Percentiles rank a stretch among this genome's conserved stretches.
Conservation (phyloP, 2,888 invertebrate species). For the Phlogophora meticulosa region DNA sequence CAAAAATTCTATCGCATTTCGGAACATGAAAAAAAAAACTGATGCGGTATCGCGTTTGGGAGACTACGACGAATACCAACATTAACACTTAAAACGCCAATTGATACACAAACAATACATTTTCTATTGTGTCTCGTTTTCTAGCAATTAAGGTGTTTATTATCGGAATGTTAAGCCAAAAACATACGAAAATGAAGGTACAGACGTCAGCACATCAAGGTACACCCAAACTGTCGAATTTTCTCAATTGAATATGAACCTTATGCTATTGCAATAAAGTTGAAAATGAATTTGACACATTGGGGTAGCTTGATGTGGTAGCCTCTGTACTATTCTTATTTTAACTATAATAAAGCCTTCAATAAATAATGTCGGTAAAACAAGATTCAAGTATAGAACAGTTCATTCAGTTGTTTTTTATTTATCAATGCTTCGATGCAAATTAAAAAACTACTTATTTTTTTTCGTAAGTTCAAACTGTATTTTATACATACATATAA, state of each 20-base stretch:
- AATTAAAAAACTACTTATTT: neutral
- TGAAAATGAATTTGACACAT: no score
- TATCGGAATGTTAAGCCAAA: neutral
- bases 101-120: no score
- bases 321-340: no score
- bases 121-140: no score
- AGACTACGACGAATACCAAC: neutral
- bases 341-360: no score
- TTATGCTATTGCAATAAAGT: no score
- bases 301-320: no score
- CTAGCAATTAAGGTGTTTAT: no score
- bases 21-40: constrained; percentile 66
- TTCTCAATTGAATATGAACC: no score
- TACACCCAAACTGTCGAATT: no score
- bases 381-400: neutral
- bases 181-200: neutral
- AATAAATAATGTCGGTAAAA: neutral
- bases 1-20: constrained; percentile 71
- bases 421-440: neutral
- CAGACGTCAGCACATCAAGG: no score
- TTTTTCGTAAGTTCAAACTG: neutral
- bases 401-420: neutral
- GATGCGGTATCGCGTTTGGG: constrained; percentile 42
- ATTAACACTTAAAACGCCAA: no score
- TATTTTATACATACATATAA: neutral